These are phyloP conservation scores for Pangasianodon hypophthalmus DNA, from an alignment of 2,113 vertebrate species.

Conservation along the genomic window DNA sequence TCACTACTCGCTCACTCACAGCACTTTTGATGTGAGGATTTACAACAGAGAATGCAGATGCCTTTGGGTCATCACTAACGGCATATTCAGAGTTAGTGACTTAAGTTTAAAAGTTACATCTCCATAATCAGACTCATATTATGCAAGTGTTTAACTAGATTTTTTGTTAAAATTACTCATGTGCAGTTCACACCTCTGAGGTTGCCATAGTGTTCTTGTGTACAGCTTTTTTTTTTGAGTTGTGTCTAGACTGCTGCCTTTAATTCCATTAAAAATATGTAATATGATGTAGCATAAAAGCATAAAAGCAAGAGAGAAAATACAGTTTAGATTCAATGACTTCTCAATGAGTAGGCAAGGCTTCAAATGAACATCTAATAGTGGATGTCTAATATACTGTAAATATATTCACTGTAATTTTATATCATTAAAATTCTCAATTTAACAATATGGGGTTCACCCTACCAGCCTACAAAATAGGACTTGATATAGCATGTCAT, in stretches of 20 bases:
- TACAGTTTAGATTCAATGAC: background rate
- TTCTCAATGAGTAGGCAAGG: background rate
- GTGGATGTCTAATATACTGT: background rate
- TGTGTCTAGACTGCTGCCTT: background rate
- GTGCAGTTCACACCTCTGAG: background rate
- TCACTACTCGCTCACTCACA: background rate
- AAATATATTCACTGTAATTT: background rate
- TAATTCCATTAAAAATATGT: background rate
- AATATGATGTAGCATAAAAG: background rate
- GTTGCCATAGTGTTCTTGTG: background rate
- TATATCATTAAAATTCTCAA: background rate
- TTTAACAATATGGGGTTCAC: background rate
- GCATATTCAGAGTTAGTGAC: background rate
- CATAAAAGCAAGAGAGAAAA: background rate
- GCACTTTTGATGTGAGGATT: background rate
- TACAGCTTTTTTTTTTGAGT: background rate
- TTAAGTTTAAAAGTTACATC: background rate
- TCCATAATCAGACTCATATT: background rate
- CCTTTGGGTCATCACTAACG: background rate
- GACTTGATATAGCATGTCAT: background rate
- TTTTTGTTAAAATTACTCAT: background rate
- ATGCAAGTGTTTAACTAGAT: background rate
- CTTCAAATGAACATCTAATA: background rate
- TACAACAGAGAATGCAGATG: conserved; percentile 8
- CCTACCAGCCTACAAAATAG: background rate